A percentile compares a stretch with the other conserved stretches of the same genome.
These are phyloP conservation scores for Pararge aegeria DNA, from an alignment of 1,140 invertebrate genomes.

Conservation along the genomic window DNA sequence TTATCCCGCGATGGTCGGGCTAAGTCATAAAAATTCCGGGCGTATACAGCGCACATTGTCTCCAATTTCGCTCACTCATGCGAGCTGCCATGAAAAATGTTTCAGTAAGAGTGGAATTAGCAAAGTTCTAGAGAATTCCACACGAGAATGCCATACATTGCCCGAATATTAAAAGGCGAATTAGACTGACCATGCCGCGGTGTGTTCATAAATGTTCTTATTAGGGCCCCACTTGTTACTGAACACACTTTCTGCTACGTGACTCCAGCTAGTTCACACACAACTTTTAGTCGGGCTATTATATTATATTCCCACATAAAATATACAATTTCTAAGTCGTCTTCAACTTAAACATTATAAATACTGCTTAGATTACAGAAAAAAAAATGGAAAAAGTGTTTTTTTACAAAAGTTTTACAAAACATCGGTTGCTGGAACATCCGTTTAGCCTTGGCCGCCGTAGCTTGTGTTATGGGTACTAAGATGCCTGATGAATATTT, in stretches of 20 bases:
- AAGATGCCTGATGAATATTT: no score
- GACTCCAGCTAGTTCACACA: constrained; percentile 32
- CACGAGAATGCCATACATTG: constrained; percentile 47
- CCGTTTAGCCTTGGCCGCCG: no score
- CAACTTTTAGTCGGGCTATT: no score
- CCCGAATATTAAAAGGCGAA: constrained; percentile 69
- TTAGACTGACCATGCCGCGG: constrained; percentile 54
- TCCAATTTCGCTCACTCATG: constrained; percentile 49
- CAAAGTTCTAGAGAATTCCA: constrained; percentile 55
- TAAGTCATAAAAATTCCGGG: constrained; percentile 51
- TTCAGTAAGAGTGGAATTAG: constrained; percentile 54
- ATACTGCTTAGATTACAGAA: no score
- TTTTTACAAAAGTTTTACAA: no score
- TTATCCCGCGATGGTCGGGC: constrained; percentile 32
- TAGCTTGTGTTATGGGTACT: no score
- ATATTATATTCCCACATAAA: no score
- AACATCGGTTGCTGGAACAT: no score
- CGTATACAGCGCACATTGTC: constrained; percentile 42
- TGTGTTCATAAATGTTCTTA: constrained; percentile 63
- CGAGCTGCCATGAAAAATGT: constrained; percentile 51
- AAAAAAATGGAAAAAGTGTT: no score
- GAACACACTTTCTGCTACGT: constrained; percentile 45
- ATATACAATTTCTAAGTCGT: no score
- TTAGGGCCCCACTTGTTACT: constrained; percentile 52
- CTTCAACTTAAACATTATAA: no score